phyloP scores from a whole-genome alignment of 2,113 vertebrate species.

The Callopanchax toddi region DNA sequence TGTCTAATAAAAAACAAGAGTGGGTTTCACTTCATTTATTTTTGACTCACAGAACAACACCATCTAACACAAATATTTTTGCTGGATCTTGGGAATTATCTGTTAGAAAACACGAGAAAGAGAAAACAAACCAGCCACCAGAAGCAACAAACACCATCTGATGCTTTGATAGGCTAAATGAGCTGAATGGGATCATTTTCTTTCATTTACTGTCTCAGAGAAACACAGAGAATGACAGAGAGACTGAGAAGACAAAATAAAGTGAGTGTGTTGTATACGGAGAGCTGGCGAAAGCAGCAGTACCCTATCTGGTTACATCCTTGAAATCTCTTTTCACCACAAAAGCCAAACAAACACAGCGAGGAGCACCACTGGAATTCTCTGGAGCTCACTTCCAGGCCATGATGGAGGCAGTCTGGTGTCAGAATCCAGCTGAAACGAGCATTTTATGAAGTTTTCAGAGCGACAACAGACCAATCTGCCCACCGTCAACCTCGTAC shows the following conservation, averaged over 20 bases:
- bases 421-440: conserved; percentile 30
- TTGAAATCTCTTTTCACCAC: conserved; percentile 42
- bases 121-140: conserved; percentile 34
- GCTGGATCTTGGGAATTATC: conserved; percentile 14
- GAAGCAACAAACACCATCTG: conserved; percentile 37
- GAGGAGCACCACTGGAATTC: conserved; percentile 57
- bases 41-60: conserved; percentile 15
- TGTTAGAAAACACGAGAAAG: conserved; percentile 13
- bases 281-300: conserved; percentile 20
- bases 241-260: background rate
- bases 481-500: conserved; percentile 12
- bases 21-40: conserved; percentile 49
- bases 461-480: conserved; percentile 33
- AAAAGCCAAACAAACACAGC: conserved; percentile 71
- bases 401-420: conserved; percentile 26
- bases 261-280: conserved; percentile 1
- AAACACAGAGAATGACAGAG: conserved; percentile 7
- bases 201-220: conserved; percentile 33
- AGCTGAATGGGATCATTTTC: conserved; percentile 58
- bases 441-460: conserved; percentile 9
- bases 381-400: conserved; percentile 52
- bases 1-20: conserved; percentile 42
- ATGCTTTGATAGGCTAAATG: conserved; percentile 38
- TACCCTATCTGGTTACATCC: conserved; percentile 56
- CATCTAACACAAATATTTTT: conserved; percentile 14